These are phyloP conservation scores for Drosophila repleta DNA, from an alignment of 1,140 invertebrate species.

Conservation along the genomic window DNA sequence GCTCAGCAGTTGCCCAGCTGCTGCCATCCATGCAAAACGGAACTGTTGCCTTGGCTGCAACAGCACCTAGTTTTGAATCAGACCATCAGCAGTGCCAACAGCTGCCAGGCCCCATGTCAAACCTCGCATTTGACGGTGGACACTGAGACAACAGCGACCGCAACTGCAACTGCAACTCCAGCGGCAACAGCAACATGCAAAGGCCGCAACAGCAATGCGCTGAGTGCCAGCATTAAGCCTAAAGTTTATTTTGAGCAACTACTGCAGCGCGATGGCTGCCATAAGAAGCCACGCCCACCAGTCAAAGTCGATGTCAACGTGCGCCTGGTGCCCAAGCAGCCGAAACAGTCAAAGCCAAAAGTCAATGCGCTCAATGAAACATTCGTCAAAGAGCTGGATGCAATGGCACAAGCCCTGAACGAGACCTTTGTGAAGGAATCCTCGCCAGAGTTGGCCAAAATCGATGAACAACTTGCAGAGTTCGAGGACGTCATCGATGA, in stretches of 20 bases:
- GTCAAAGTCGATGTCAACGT: slow-evolving; percentile 92
- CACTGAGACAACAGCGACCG: slow-evolving; percentile 56
- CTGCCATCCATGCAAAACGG: slow-evolving; percentile 67
- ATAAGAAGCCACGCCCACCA: slow-evolving; percentile 66
- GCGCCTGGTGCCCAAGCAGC: slow-evolving; percentile 87
- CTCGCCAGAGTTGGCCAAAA: slow-evolving; percentile 53
- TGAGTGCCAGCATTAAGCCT: slow-evolving; percentile 66
- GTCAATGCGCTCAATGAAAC: slow-evolving; percentile 51
- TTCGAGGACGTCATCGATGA: slow-evolving; percentile 45
- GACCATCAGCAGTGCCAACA: slow-evolving; percentile 61
- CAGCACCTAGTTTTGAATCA: slow-evolving; percentile 83
- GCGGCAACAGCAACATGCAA: slow-evolving; percentile 32
- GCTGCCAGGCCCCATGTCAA: slow-evolving; percentile 71
- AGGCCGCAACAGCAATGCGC: slow-evolving; percentile 60
- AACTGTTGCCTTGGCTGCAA: slow-evolving; percentile 83
- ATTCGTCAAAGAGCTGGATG: slow-evolving; percentile 66
- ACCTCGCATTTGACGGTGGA: slow-evolving; percentile 73
- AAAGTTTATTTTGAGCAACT: slow-evolving; percentile 68
- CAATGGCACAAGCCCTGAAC: slow-evolving; percentile 59
- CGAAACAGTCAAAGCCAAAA: slow-evolving; percentile 83
- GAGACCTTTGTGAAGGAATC: slow-evolving; percentile 67
- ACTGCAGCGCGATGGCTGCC: slow-evolving; percentile 65
- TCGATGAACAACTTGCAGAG: slow-evolving; percentile 57
- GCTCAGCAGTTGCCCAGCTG: slow-evolving; percentile 33
- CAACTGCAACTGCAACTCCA: slow-evolving; percentile 23